Conservation (phyloP, 2,888 invertebrate species). For the Arctia plantaginis region DNA sequence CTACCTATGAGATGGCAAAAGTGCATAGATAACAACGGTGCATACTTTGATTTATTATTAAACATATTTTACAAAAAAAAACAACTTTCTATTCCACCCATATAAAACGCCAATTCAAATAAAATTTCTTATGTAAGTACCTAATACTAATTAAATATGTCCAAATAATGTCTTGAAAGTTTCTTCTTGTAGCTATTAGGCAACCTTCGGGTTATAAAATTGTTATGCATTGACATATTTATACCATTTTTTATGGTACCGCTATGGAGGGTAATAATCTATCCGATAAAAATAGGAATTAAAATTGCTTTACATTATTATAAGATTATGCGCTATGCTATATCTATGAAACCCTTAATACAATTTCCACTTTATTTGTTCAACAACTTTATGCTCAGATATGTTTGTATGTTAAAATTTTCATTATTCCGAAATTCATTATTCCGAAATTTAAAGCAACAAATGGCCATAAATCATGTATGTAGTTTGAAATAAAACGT, state of each 20-base stretch:
- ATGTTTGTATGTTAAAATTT: too few species aligned
- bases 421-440: slow-evolving; percentile 3
- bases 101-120: too few species aligned
- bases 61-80: too few species aligned
- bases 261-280: neutral
- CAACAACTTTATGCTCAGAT: too few species aligned
- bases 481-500: slow-evolving; percentile 60
- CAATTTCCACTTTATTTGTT: too few species aligned
- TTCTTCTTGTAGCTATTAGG: neutral
- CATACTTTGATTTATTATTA: too few species aligned
- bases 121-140: neutral
- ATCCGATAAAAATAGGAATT: neutral
- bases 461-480: slow-evolving; percentile 52
- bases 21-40: too few species aligned
- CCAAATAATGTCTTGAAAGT: neutral
- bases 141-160: neutral
- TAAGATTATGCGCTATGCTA: neutral
- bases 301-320: neutral
- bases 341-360: too few species aligned
- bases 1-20: too few species aligned
- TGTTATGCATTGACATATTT: neutral
- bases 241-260: too few species aligned
- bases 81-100: too few species aligned
- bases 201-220: neutral
- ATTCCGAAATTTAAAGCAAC: slow-evolving; percentile 23